Percentiles rank a stretch among this genome's conserved stretches.
Conservation (phyloP, 2,888 invertebrate species). For the Eugnorisma glareosa region DNA sequence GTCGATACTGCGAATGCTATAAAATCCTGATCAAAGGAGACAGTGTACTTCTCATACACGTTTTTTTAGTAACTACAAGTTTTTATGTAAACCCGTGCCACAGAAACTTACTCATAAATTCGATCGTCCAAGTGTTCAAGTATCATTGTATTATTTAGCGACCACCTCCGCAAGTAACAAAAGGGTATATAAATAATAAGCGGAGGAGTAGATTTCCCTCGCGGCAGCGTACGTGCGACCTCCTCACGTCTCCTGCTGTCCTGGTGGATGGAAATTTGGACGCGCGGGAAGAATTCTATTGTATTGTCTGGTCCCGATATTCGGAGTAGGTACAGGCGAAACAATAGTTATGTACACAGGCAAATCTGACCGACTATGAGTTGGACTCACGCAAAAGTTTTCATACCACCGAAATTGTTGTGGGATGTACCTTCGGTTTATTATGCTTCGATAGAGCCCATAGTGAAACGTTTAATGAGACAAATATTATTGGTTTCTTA, state of each 20-base stretch:
- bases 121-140: constrained; percentile 22
- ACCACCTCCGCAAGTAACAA: constrained; percentile 52
- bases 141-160: constrained; percentile 57
- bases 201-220: constrained; percentile 69
- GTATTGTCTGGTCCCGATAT: constrained; percentile 29
- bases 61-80: neutral
- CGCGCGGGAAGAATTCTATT: constrained; percentile 42
- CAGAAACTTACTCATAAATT: constrained; percentile 20
- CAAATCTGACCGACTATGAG: neutral
- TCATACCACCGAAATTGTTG: neutral
- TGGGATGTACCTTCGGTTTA: neutral
- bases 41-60: neutral
- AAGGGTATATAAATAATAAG: constrained; percentile 70
- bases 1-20: neutral
- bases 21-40: neutral
- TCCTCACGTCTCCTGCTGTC: constrained; percentile 50
- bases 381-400: neutral
- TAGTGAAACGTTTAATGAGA: neutral
- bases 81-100: neutral
- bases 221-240: constrained; percentile 65
- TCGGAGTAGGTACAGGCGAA: constrained; percentile 3
- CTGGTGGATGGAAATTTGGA: constrained; percentile 49
- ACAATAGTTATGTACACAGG: neutral
- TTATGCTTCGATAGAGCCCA: no score
- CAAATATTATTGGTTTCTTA: neutral